Percentiles rank a stretch among this genome's conserved stretches.
Evolutionary conservation across 1,140 invertebrate species (phyloP).

Genomic region (Drosophila arawakana): DNA sequence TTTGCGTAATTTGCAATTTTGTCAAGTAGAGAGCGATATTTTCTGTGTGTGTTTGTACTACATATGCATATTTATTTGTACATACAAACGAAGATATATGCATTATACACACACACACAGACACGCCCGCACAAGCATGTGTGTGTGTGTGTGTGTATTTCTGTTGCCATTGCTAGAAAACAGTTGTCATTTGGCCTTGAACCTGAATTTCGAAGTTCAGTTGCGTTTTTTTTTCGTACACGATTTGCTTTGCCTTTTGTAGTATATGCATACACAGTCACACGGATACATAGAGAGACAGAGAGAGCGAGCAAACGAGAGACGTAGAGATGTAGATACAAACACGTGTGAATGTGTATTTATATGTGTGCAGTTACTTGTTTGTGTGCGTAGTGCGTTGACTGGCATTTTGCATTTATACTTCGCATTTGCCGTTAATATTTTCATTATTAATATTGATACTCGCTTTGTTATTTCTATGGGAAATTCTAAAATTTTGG

Average conservation of each 20-base stretch:
- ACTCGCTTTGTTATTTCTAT: slow-evolving; percentile 2
- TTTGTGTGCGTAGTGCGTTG: slow-evolving; percentile 23
- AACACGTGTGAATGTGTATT: not conserved
- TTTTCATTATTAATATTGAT: slow-evolving; percentile 1
- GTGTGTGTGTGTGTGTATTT: slow-evolving; percentile 5
- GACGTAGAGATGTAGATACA: not conserved
- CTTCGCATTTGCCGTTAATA: slow-evolving; percentile 1
- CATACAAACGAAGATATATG: not conserved
- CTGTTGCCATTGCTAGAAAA: slow-evolving; percentile 53
- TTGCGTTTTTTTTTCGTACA: slow-evolving; percentile 48
- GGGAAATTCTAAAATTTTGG: not conserved
- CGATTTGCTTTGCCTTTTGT: slow-evolving; percentile 62
- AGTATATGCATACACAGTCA: slow-evolving; percentile 4
- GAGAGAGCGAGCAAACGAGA: not conserved
- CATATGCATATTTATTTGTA: slow-evolving; percentile 6
- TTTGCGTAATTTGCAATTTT: slow-evolving; percentile 12
- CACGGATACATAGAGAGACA: not conserved
- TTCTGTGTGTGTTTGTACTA: not conserved
- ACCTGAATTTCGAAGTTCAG: slow-evolving; percentile 76
- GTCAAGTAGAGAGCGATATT: slow-evolving; percentile 18
- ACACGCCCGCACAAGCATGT: not conserved
- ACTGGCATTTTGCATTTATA: slow-evolving; percentile 29
- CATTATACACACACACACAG: slow-evolving; percentile 5
- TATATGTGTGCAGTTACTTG: not conserved
- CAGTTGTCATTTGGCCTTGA: slow-evolving; percentile 72